phyloP scores from a whole-genome alignment of 2,888 invertebrate genomes.

The Rhodophaea formosa region DNA sequence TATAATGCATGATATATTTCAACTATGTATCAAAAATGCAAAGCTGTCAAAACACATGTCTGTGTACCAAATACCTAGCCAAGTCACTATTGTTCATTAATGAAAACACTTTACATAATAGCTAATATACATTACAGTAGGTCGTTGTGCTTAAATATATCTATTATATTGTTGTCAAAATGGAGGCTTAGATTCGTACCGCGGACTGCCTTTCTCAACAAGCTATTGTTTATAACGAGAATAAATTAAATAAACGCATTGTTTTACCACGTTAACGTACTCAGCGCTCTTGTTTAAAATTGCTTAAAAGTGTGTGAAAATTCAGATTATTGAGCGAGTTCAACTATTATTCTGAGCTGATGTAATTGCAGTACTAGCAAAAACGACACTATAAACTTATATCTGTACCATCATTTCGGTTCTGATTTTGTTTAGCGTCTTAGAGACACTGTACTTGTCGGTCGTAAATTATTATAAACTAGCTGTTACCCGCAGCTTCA shows the following conservation, averaged over 20 bases:
- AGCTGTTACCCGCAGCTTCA: too few relatives aligned
- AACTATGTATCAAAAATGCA: background rate
- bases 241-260: constrained; percentile 40
- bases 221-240: constrained; percentile 24
- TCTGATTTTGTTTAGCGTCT: too few relatives aligned
- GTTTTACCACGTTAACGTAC: constrained; percentile 27
- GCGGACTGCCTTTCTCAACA: constrained; percentile 35
- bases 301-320: constrained; percentile 21
- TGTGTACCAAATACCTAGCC: constrained; percentile 2
- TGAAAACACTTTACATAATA: constrained; percentile 28
- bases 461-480: too few relatives aligned
- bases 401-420: too few relatives aligned
- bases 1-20: too few relatives aligned
- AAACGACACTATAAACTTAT: background rate
- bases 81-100: constrained; percentile 20
- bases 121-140: constrained; percentile 26
- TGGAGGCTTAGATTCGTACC: constrained; percentile 2
- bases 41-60: constrained; percentile 12
- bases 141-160: constrained; percentile 11
- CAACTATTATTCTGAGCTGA: background rate
- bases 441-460: too few relatives aligned
- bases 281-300: constrained; percentile 22
- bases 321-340: background rate
- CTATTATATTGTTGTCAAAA: background rate
- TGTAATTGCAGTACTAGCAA: constrained; percentile 16